Evolutionary conservation across 2,113 vertebrate species (phyloP).

Genomic region (Colistium nudipinnis): DNA sequence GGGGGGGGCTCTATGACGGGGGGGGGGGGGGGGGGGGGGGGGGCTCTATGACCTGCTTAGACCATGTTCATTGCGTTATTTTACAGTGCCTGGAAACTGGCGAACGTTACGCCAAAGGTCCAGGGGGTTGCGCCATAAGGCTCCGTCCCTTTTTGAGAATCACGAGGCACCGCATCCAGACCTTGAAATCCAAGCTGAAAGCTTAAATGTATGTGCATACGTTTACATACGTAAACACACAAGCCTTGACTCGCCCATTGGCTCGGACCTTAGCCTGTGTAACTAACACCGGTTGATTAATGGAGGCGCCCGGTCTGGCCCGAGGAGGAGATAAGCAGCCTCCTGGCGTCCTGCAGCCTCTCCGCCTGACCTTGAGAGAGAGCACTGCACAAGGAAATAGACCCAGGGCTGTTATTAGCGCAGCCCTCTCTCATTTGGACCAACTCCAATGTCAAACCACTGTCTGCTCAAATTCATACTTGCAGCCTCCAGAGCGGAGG

Average conservation of each 20-base stretch:
- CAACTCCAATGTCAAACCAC: slow-evolving; percentile 59
- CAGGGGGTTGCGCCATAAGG: too few relatives aligned
- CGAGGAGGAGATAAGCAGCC: slow-evolving; percentile 73
- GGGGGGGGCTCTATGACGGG: background rate
- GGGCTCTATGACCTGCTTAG: background rate
- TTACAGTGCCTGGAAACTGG: background rate
- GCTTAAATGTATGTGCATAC: slow-evolving; percentile 72
- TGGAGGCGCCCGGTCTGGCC: slow-evolving; percentile 67
- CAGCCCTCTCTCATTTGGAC: slow-evolving; percentile 63
- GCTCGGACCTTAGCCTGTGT: slow-evolving; percentile 47
- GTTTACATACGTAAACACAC: slow-evolving; percentile 71
- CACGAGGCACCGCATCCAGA: slow-evolving; percentile 26
- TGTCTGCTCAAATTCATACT: slow-evolving; percentile 46
- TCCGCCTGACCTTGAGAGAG: slow-evolving; percentile 75
- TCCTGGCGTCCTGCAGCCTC: slow-evolving; percentile 54
- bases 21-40: background rate
- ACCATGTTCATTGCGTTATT: background rate
- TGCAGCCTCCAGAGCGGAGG: slow-evolving; percentile 30
- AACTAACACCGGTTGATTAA: slow-evolving; percentile 77
- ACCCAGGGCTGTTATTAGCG: slow-evolving; percentile 70
- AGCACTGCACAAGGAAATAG: slow-evolving; percentile 70
- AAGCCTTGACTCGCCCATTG: slow-evolving; percentile 60
- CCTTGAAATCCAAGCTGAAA: slow-evolving; percentile 57
- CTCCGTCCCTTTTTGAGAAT: slow-evolving; percentile 12
- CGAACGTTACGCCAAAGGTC: background rate